A percentile compares a stretch with the other conserved stretches of the same genome.
These are phyloP conservation scores for Drosophila rellima DNA, from an alignment of 2,888 invertebrate species.

Conservation along the genomic window DNA sequence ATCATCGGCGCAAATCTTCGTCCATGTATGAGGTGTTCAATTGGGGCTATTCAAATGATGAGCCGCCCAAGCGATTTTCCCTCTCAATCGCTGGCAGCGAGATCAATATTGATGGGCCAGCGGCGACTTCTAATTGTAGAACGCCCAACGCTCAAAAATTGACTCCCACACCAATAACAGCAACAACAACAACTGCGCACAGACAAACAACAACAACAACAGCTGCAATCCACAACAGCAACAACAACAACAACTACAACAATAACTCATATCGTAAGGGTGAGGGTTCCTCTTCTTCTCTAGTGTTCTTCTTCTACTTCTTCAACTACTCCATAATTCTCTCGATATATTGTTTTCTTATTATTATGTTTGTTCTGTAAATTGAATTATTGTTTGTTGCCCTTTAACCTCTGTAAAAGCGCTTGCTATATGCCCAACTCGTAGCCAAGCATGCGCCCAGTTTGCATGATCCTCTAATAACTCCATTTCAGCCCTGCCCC, in stretches of 20 bases:
- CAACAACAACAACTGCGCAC: conserved; percentile 75
- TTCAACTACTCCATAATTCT: conserved; percentile 8
- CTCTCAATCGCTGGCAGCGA: conserved; percentile 85
- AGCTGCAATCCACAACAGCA: conserved; percentile 62
- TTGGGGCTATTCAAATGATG: conserved; percentile 87
- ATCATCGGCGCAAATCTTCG: conserved; percentile 88
- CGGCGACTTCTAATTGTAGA: conserved; percentile 44
- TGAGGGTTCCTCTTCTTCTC: conserved; percentile 81
- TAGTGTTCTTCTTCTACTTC: conserved; percentile 41
- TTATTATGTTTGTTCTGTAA: conserved; percentile 24
- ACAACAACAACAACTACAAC: conserved; percentile 49
- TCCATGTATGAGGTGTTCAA: conserved; percentile 91
- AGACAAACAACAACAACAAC: conserved; percentile 67
- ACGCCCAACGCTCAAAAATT: conserved; percentile 54
- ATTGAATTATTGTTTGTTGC: conserved; percentile 36
- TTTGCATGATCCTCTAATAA: conserved; percentile 56
- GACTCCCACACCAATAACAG: conserved; percentile 53
- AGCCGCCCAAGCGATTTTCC: conserved; percentile 85
- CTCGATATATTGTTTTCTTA: conserved; percentile 18
- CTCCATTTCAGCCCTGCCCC: conserved; percentile 5
- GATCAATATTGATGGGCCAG: conserved; percentile 86
- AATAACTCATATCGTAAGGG: conserved; percentile 83
- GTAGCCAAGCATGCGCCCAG: conserved; percentile 59
- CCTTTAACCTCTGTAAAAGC: conserved; percentile 36
- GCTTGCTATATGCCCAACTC: conserved; percentile 22